These are phyloP conservation scores for Spea bombifrons DNA, from an alignment of 2,113 vertebrate species.

Conservation along the genomic window DNA sequence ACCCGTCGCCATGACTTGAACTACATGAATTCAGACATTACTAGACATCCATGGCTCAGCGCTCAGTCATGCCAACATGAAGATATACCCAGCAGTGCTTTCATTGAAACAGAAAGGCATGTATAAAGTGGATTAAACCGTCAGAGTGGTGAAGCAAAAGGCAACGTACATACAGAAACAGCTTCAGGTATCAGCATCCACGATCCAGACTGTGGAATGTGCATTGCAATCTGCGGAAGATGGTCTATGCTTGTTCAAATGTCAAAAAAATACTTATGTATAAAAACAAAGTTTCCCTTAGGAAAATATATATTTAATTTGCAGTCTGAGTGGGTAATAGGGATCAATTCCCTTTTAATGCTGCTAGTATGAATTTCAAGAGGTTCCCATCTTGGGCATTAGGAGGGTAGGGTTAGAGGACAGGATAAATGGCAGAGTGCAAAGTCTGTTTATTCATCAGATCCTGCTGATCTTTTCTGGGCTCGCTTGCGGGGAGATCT, in stretches of 20 bases:
- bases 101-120: neutral
- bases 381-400: slow-evolving; percentile 13
- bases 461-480: slow-evolving; percentile 92
- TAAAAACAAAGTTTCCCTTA: slow-evolving; percentile 63
- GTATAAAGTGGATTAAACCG: neutral
- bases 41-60: neutral
- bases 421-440: slow-evolving; percentile 61
- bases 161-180: neutral
- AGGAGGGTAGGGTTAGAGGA: slow-evolving; percentile 63
- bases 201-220: no score
- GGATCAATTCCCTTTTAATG: slow-evolving; percentile 46
- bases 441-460: slow-evolving; percentile 87
- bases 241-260: no score
- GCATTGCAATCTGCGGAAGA: no score
- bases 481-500: slow-evolving; percentile 89
- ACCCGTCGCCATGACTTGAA: neutral
- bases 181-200: neutral
- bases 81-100: neutral
- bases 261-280: neutral
- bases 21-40: neutral
- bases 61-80: neutral
- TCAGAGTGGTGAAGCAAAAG: neutral
- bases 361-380: slow-evolving; percentile 28
- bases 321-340: slow-evolving; percentile 56
- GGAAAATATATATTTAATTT: slow-evolving; percentile 53